Conservation (phyloP, 1,140 invertebrate species). For the Megathymus violae region DNA sequence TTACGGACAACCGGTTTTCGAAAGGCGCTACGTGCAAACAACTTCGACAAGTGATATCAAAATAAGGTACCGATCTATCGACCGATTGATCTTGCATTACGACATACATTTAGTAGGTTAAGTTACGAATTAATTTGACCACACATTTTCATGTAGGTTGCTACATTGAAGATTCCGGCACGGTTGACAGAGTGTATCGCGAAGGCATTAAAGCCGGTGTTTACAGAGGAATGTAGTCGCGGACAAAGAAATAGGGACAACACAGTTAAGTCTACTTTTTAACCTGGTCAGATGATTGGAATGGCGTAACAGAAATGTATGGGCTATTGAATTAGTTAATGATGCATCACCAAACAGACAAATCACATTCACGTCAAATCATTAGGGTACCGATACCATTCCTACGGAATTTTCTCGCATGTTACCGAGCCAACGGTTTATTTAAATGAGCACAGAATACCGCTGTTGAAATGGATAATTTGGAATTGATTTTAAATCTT, state of each 20-base stretch:
- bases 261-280: constrained; percentile 74
- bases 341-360: constrained; percentile 10
- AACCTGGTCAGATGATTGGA: constrained; percentile 55
- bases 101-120: constrained; percentile 32
- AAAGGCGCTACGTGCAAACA: constrained; percentile 57
- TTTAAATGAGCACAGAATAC: too few species aligned
- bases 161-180: constrained; percentile 26
- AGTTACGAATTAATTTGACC: constrained; percentile 23
- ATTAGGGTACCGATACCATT: too few species aligned
- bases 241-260: constrained; percentile 54
- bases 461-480: too few species aligned
- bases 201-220: constrained; percentile 55
- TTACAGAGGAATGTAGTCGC: constrained; percentile 52
- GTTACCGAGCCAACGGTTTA: too few species aligned
- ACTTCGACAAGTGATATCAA: constrained; percentile 43
- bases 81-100: constrained; percentile 21
- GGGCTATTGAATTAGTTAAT: constrained; percentile 39
- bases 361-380: too few species aligned
- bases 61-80: constrained; percentile 35
- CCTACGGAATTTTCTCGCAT: too few species aligned
- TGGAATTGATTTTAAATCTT: too few species aligned
- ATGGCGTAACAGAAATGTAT: constrained; percentile 47
- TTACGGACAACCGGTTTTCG: constrained; percentile 60
- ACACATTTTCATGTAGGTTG: constrained; percentile 19
- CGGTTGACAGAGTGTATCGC: constrained; percentile 33